Conservation (phyloP, 2,113 vertebrate genomes). For the Ranitomeya imitator region DNA sequence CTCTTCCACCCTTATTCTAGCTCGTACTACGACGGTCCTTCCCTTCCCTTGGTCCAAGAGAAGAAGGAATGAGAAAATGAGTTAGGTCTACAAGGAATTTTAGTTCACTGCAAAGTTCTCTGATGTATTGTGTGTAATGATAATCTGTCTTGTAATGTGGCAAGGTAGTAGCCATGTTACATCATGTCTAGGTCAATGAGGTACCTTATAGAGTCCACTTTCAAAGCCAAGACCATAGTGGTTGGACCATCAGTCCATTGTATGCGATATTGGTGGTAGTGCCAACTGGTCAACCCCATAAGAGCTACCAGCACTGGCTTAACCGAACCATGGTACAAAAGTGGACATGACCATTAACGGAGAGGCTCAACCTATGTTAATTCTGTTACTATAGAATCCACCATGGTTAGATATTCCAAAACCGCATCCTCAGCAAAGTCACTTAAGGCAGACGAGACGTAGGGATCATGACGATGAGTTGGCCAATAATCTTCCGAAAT, state of each 20-base stretch:
- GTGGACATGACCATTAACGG: neutral
- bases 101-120: conserved; percentile 27
- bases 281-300: neutral
- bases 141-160: conserved; percentile 16
- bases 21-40: neutral
- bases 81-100: conserved; percentile 19
- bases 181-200: neutral
- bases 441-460: conserved; percentile 9
- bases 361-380: neutral
- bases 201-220: neutral
- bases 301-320: too few relatives aligned
- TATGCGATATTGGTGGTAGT: neutral
- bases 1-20: conserved; percentile 13
- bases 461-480: neutral
- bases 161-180: neutral
- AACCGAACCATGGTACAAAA: neutral
- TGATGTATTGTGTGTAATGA: conserved; percentile 2
- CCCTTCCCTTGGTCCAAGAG: neutral
- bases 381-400: neutral
- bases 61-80: neutral
- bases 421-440: neutral
- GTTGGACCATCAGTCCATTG: neutral
- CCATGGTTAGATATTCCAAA: neutral
- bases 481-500: neutral
- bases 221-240: neutral